phyloP scores from a whole-genome alignment of 1,140 invertebrate genomes.

The Helicoverpa zea region DNA sequence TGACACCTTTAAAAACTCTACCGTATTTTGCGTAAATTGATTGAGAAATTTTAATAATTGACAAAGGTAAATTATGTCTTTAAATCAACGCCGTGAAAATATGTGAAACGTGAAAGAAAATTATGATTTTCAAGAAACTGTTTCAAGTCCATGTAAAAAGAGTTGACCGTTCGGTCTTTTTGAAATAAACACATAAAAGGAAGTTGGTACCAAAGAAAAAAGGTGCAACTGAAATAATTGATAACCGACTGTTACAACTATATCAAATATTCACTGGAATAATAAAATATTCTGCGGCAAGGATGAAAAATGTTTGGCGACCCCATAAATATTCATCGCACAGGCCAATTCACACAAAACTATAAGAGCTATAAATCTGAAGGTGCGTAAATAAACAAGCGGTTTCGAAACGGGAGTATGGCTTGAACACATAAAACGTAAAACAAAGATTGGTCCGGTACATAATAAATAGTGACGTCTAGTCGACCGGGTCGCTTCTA shows the following conservation, averaged over 20 bases:
- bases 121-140: too few species aligned
- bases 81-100: too few species aligned
- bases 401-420: constrained; percentile 31
- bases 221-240: neutral
- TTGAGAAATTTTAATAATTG: neutral
- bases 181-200: neutral
- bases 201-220: too few species aligned
- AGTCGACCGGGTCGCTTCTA: constrained; percentile 34
- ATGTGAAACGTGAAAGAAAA: too few species aligned
- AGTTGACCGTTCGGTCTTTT: neutral
- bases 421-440: constrained; percentile 42
- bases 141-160: too few species aligned
- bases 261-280: constrained; percentile 16
- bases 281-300: constrained; percentile 7
- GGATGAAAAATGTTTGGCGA: constrained; percentile 27
- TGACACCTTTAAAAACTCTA: neutral
- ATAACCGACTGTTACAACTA: neutral
- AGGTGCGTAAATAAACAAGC: constrained; percentile 44
- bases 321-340: constrained; percentile 18
- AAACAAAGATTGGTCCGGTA: constrained; percentile 47
- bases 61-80: neutral
- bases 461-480: constrained; percentile 43
- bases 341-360: constrained; percentile 32
- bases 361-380: constrained; percentile 34
- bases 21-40: constrained; percentile 1